Conservation (phyloP, 2,888 invertebrate genomes). For the Dryobotodes eremita region DNA sequence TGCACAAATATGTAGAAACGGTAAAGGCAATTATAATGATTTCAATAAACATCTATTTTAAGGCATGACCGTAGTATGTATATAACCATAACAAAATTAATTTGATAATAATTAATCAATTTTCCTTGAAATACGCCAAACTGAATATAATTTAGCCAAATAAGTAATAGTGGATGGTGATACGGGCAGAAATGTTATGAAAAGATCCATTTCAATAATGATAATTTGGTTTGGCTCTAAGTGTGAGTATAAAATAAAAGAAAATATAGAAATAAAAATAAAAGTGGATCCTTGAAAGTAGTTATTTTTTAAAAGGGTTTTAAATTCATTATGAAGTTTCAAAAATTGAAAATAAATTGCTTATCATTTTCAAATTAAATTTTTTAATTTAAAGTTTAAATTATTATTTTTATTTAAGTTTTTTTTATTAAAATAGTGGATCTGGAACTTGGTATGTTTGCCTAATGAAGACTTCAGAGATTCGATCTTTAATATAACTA, state of each 20-base stretch:
- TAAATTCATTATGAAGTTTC: constrained; percentile 91
- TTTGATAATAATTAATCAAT: constrained; percentile 40
- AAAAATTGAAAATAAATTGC: constrained; percentile 93
- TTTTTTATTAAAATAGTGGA: constrained; percentile 72
- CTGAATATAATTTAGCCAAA: constrained; percentile 24
- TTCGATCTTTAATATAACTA: not conserved
- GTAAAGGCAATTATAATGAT: constrained; percentile 26
- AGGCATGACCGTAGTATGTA: constrained; percentile 4
- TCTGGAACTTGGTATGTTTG: not conserved
- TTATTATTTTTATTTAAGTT: constrained; percentile 70
- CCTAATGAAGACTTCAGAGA: not conserved
- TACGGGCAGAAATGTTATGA: not conserved
- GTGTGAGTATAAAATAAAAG: constrained; percentile 85
- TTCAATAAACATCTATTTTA: constrained; percentile 47
- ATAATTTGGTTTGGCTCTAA: not conserved
- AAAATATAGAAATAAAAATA: constrained; percentile 91
- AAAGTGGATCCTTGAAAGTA: constrained; percentile 88
- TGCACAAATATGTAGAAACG: constrained; percentile 14
- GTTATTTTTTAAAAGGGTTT: constrained; percentile 87
- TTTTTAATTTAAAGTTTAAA: constrained; percentile 73
- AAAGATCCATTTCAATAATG: not conserved
- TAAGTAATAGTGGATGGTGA: not conserved
- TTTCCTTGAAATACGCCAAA: constrained; percentile 42
- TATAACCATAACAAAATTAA: constrained; percentile 25
- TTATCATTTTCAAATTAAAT: constrained; percentile 92